Evolutionary conservation across 2,888 invertebrate genomes (phyloP).

Genomic region (Nomada goodeniana): DNA sequence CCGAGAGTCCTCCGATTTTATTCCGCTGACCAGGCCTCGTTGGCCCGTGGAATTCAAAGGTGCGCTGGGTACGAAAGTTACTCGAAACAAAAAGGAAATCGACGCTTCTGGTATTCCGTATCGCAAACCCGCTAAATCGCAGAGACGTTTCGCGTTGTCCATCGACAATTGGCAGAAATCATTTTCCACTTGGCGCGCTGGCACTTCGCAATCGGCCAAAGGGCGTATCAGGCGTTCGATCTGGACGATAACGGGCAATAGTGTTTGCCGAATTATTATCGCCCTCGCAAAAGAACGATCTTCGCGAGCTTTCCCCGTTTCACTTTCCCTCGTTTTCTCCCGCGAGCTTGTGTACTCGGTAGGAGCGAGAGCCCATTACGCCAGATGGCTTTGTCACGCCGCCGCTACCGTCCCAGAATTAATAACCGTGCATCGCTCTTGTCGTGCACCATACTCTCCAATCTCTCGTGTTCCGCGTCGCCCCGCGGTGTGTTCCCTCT

Average conservation of each 20-base stretch:
- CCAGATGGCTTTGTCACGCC: slow-evolving; percentile 73
- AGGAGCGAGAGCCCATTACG: slow-evolving; percentile 69
- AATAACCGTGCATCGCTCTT: slow-evolving; percentile 67
- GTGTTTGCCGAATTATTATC: slow-evolving; percentile 17
- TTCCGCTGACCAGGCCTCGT: background rate
- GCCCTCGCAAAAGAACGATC: slow-evolving; percentile 19
- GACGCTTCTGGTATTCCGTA: background rate
- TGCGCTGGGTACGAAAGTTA: background rate
- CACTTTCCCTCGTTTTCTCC: slow-evolving; percentile 15
- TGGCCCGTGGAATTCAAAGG: slow-evolving; percentile 3
- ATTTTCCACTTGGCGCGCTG: slow-evolving; percentile 4
- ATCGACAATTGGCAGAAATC: background rate
- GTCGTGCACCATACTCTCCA: slow-evolving; percentile 49
- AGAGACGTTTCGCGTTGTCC: background rate
- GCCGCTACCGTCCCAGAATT: slow-evolving; percentile 69
- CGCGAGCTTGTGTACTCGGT: slow-evolving; percentile 69
- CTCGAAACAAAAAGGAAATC: slow-evolving; percentile 3
- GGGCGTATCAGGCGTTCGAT: background rate
- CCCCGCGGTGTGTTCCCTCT: background rate
- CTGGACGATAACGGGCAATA: background rate
- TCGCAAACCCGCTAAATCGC: slow-evolving; percentile 34
- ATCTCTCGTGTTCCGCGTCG: background rate
- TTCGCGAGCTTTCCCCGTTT: slow-evolving; percentile 1
- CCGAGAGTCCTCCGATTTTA: background rate
- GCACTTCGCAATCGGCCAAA: background rate